These are phyloP conservation scores for Lepisosteus osseus DNA, from an alignment of 2,113 vertebrate genomes.

Conservation along the genomic window DNA sequence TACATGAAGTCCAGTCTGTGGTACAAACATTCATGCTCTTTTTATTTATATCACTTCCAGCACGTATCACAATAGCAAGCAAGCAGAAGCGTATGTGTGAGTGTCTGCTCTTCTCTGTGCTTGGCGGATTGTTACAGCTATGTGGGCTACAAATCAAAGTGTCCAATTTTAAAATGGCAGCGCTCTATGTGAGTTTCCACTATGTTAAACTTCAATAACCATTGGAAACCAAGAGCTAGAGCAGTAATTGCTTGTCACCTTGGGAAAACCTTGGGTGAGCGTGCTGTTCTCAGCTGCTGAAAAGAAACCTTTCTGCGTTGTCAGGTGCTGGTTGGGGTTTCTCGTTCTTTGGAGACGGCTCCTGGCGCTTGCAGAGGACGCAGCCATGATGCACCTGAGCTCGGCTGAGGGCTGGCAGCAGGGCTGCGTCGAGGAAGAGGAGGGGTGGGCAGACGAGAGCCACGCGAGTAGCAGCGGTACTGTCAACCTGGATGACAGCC, in stretches of 20 bases:
- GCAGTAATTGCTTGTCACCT: no score
- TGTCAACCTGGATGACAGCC: slow-evolving; percentile 80
- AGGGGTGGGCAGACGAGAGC: slow-evolving; percentile 67
- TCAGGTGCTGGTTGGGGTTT: slow-evolving; percentile 39
- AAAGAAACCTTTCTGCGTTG: slow-evolving; percentile 12
- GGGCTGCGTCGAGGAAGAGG: slow-evolving; percentile 55
- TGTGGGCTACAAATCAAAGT: no score
- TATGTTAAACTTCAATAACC: no score
- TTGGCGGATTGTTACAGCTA: not conserved
- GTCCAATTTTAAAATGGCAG: no score
- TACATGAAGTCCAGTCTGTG: no score
- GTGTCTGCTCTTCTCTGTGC: not conserved
- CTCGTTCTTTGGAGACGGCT: slow-evolving; percentile 7
- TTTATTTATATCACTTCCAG: no score
- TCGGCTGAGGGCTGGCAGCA: slow-evolving; percentile 64
- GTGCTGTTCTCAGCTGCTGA: no score
- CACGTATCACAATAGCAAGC: not conserved
- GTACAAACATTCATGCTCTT: no score
- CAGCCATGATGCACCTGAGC: slow-evolving; percentile 61
- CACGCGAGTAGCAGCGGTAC: slow-evolving; percentile 45
- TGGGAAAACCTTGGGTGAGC: no score
- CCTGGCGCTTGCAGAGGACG: slow-evolving; percentile 3
- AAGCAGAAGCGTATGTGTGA: not conserved
- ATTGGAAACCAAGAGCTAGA: no score
- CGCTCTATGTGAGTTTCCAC: no score